Evolutionary conservation across 2,797 vertebrate genomes (phyloP).

Genomic region (Artibeus jamaicensis): DNA sequence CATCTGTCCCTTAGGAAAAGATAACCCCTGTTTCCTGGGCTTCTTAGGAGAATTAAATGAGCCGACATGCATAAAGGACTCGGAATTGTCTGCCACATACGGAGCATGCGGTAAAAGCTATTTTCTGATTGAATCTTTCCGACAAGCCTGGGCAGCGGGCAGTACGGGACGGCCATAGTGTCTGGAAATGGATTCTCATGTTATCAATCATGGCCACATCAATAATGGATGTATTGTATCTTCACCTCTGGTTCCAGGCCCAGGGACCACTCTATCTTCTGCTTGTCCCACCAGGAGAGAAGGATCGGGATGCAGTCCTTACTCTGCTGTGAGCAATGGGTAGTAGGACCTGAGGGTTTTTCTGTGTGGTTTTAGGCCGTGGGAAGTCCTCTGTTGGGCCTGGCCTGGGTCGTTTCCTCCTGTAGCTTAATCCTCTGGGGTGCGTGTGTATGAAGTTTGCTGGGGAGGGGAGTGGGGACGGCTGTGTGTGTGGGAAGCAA

Average conservation of each 20-base stretch:
- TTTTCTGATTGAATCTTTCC: not conserved
- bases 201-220: accelerated
- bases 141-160: not conserved
- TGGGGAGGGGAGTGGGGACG: no score
- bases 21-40: not conserved
- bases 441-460: no score
- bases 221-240: accelerated
- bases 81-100: accelerated
- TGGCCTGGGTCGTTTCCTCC: not conserved
- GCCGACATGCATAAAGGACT: accelerated
- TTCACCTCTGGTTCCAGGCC: not conserved
- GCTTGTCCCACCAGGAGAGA: accelerated
- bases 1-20: not conserved
- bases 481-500: not conserved
- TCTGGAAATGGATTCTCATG: not conserved
- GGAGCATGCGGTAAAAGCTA: accelerated
- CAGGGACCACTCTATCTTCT: not conserved
- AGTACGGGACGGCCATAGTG: accelerated
- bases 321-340: accelerated
- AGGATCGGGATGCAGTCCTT: accelerated
- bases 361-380: not conserved
- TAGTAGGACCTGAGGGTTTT: not conserved
- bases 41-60: not conserved
- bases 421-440: not conserved
- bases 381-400: not conserved